Base-by-base conservation (phyloP, 2,888 invertebrate species). In the Lasiommata megera region DNA sequence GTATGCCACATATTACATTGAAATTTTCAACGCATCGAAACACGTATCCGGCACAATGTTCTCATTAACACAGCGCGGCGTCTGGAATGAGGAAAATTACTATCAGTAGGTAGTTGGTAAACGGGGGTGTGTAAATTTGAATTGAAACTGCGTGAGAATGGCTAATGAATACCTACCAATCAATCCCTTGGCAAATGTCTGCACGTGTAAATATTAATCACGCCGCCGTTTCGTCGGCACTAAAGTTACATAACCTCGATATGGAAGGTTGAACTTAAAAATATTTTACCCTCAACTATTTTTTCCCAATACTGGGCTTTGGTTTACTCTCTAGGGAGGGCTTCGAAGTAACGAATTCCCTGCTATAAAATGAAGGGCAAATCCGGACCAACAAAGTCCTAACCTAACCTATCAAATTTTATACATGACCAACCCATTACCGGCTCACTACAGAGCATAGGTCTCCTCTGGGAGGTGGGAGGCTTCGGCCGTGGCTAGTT, bases 201-300 rank as follows among this genome's bases (percentile, higher is more conserved):
- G 36, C 48, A 43, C 31, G 53, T 58, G 58, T 61, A 58, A 58
- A 61, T 61, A 61, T 54, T 56, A 61, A 61, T 61, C 36, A 36
- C 48, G 37, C 1, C 37, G 5, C 23, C 14, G 6, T 14, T 12
- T 48, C 34, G 11, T 23, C 48, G 8, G 18, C 8, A 12, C 12
- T 36, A 31, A 34, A 47, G 17, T n/a, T 7, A n/a, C 34, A n/a
- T n/a, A n/a, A n/a, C n/a, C n/a, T n/a, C n/a, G n/a, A n/a, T n/a
- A n/a, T n/a, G n/a, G n/a, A n/a, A n/a, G n/a, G n/a, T n/a, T 3
- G 3, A 47, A 47, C 18, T 17, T n/a, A 16, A 34, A 34, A 28
- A 8, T 43, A 28, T 18, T 18, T 23, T 9, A 11, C n/a, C n/a
- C n/a, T n/a, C n/a, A 11, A 34, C 34, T 23, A 23, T 5, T 23